These are phyloP conservation scores for Heliconius himera DNA, from an alignment of 1,140 invertebrate species.

Conservation along the genomic window DNA sequence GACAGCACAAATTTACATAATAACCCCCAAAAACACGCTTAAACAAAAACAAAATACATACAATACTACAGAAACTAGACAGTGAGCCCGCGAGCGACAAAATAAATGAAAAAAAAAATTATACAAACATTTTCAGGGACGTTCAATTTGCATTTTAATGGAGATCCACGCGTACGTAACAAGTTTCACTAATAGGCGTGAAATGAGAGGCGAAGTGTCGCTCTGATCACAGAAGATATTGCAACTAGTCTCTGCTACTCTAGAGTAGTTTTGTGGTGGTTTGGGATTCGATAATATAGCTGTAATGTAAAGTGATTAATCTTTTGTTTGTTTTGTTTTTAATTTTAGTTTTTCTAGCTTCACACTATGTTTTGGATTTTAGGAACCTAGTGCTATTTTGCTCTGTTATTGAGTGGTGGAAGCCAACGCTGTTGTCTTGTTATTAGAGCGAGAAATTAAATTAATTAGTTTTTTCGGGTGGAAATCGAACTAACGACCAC, in stretches of 20 bases:
- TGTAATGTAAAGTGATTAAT: neutral
- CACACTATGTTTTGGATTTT: too few species aligned
- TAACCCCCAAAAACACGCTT: neutral
- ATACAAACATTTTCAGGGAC: slow-evolving; percentile 75
- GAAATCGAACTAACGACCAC: too few species aligned
- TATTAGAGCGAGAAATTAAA: too few species aligned
- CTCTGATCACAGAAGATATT: slow-evolving; percentile 35
- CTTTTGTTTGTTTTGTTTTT: too few species aligned
- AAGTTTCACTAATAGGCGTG: slow-evolving; percentile 78
- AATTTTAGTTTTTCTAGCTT: too few species aligned
- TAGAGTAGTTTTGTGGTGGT: neutral
- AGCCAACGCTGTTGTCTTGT: too few species aligned
- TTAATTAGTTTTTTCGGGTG: too few species aligned
- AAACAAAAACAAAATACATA: too few species aligned
- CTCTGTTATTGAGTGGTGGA: too few species aligned
- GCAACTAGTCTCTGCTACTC: slow-evolving; percentile 23
- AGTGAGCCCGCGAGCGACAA: slow-evolving; percentile 44
- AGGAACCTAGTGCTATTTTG: too few species aligned
- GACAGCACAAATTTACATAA: neutral
- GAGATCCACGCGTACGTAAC: slow-evolving; percentile 74
- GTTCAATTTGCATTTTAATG: slow-evolving; percentile 78
- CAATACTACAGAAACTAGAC: slow-evolving; percentile 37
- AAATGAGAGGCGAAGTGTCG: slow-evolving; percentile 62
- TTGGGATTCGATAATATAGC: neutral
- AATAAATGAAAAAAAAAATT: slow-evolving; percentile 65